A percentile compares a stretch with the other conserved stretches of the same genome.
phyloP scores from a whole-genome alignment of 2,113 vertebrate species.

The Pampusana beccarii region DNA sequence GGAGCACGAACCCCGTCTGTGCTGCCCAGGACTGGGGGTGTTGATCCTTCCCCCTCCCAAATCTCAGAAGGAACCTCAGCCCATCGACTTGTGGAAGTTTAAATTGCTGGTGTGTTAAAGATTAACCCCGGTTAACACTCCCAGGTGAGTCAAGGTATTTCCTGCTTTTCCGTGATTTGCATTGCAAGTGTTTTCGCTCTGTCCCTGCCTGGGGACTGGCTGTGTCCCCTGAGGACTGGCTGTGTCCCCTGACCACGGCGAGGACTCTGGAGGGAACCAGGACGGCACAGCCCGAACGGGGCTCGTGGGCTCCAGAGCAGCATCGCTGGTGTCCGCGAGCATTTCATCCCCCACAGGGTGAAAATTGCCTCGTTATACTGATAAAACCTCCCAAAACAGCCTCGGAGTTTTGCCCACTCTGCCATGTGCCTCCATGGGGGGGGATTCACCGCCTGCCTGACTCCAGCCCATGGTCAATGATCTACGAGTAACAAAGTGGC shows the following conservation, averaged over 20 bases:
- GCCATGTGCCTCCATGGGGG: fast-evolving
- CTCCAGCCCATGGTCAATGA: background rate
- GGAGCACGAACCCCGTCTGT: fast-evolving
- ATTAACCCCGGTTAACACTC: conserved; percentile 13
- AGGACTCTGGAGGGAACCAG: no score
- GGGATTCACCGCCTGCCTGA: background rate
- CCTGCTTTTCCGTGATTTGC: conserved; percentile 15
- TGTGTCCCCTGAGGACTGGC: background rate
- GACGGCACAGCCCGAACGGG: no score
- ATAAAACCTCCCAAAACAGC: background rate
- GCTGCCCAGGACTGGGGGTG: fast-evolving
- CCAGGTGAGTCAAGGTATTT: background rate
- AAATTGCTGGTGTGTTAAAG: conserved; percentile 6
- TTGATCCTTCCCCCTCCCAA: background rate
- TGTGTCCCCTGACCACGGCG: no score
- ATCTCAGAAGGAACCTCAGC: background rate
- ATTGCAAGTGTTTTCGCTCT: background rate
- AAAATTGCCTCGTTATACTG: fast-evolving
- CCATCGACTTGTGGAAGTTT: fast-evolving
- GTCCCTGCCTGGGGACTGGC: fast-evolving
- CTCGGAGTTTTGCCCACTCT: fast-evolving
- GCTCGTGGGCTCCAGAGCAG: background rate
- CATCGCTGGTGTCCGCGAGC: fast-evolving
- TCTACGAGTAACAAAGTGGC: fast-evolving
- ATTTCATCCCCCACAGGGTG: background rate